Evolutionary conservation across 37 sponge, comb jelly and placozoan species (phyloP).

Genomic region (Theonella swinhoei): DNA sequence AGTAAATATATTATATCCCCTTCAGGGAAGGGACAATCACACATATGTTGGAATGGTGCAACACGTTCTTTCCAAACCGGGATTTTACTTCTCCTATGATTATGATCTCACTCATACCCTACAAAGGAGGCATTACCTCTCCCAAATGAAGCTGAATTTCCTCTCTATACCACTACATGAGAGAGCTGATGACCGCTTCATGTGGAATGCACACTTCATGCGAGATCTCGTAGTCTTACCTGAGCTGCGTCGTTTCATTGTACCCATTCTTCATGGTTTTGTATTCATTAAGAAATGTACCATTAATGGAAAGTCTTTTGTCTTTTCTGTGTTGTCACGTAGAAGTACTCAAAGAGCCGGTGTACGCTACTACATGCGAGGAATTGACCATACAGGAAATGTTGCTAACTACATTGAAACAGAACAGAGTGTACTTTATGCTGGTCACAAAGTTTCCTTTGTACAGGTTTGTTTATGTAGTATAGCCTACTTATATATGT

Average conservation of each 20-base stretch:
- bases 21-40: constrained; percentile 67
- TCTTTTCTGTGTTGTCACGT: constrained; percentile 77
- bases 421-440: constrained; percentile 82
- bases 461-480: constrained; percentile 64
- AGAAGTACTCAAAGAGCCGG: constrained; percentile 85
- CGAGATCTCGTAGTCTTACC: constrained; percentile 70
- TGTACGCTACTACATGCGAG: constrained; percentile 88
- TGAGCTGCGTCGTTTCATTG: constrained; percentile 63
- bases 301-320: constrained; percentile 72
- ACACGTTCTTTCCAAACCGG: constrained; percentile 70
- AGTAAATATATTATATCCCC: too few species aligned
- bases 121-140: constrained; percentile 56
- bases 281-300: constrained; percentile 67
- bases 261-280: constrained; percentile 85
- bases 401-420: constrained; percentile 98
- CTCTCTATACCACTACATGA: constrained; percentile 60
- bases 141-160: constrained; percentile 53
- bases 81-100: constrained; percentile 88
- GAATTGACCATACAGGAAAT: constrained; percentile 89
- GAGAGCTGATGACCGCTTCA: constrained; percentile 89
- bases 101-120: constrained; percentile 86
- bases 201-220: constrained; percentile 85
- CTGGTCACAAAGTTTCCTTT: constrained; percentile 65
- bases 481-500: background rate
- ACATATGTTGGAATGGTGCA: constrained; percentile 73